Conservation (phyloP, 2,113 vertebrate species). For the Lophura nycthemera region DNA sequence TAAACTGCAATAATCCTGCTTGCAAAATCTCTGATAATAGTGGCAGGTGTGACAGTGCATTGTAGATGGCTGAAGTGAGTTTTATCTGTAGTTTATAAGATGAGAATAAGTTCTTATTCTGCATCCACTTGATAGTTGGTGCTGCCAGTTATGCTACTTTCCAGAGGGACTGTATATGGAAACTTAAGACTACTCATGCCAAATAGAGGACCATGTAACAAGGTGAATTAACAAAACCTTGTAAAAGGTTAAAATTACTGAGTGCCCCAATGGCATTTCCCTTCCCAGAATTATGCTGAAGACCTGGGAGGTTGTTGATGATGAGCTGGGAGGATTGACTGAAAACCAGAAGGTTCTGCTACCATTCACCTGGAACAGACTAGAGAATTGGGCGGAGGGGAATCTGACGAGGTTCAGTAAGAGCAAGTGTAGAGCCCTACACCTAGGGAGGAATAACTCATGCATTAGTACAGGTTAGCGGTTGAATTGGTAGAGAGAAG, state of each 20-base stretch:
- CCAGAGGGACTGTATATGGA: rapidly evolving
- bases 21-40: not conserved
- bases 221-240: not conserved
- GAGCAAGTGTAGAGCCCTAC: too few species aligned
- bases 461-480: too few species aligned
- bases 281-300: not conserved
- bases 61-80: not conserved
- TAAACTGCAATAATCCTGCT: not conserved
- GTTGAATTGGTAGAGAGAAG: too few species aligned
- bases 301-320: not conserved
- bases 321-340: too few species aligned
- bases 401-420: too few species aligned
- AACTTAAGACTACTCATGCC: not conserved
- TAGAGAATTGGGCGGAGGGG: too few species aligned
- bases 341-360: too few species aligned
- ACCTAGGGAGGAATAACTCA: too few species aligned
- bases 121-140: not conserved
- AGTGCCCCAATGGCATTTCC: not conserved
- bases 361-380: too few species aligned
- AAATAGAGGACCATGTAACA: rapidly evolving
- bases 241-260: not conserved
- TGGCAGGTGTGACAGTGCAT: not conserved
- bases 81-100: rapidly evolving
- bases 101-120: not conserved
- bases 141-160: not conserved